Evolutionary conservation across 2,797 vertebrate genomes (phyloP), one percentile per base, ranked within the genome.

Genomic region (Chrysocyon brachyurus): DNA sequence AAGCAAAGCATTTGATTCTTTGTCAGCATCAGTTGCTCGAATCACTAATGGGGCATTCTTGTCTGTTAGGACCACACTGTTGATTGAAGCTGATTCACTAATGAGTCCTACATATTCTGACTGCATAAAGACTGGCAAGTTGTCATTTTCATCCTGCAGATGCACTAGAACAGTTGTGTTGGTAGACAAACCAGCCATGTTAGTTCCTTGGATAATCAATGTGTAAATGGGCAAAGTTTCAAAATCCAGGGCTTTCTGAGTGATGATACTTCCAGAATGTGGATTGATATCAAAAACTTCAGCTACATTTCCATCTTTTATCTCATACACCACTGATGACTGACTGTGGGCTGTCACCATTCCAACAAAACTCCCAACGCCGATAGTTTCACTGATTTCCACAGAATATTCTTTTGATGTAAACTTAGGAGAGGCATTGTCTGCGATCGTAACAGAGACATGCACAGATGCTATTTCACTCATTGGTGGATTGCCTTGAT

Each of bases 81-180:
- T 99, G 97, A 99, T 24, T 5, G 99, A 98, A 82, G 99, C 99
- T 0, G 99, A 99, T 98, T 99, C 99, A 6, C 99, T 99, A 96
- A 99, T 98, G 95, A 99, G 98, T n/a, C 99, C 99, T 33, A 95
- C 99, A 92, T 99, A 99, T 96, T 99, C 99, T 17, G 98, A 98
- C 73, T 99, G 99, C 90, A 98, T 97, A 81, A 99, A 99, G 82
- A 99, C 1, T 0, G 99, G 99, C 11, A 98, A 81, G 21, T 99
- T 99, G 98, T 99, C 99, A 87, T 99, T 99, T 98, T 99, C 99
- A 85, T 99, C 99, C 95, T 98, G 99, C 3, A 99, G 98, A 87
- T 99, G 99, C 89, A 99, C 98, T 2, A 98, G 15, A 81, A 99
- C 98, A 0, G 99, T 99, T 14, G 99, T 78, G 16, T 99, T 99